Conservation (phyloP, 2,797 vertebrate genomes). For the Myotis myotis region DNA sequence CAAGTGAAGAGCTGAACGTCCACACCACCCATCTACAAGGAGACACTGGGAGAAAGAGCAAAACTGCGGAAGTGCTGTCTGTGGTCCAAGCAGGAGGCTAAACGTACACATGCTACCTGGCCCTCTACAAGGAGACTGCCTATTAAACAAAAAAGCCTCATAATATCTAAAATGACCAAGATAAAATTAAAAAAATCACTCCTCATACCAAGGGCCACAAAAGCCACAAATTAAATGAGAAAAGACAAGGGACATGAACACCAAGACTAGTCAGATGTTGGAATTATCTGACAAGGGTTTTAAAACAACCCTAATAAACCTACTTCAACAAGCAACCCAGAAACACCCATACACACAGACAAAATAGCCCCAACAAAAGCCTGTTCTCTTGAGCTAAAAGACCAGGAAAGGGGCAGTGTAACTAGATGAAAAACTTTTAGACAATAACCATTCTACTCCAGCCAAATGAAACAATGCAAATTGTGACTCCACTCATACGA, state of each 20-base stretch:
- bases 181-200: slow-evolving; percentile 1
- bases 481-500: neutral
- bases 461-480: neutral
- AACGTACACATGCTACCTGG: neutral
- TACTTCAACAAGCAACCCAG: neutral
- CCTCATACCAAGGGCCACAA: neutral
- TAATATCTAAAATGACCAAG: neutral
- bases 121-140: neutral
- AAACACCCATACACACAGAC: neutral
- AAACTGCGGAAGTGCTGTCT: neutral
- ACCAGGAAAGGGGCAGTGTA: neutral
- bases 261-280: neutral
- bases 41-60: neutral
- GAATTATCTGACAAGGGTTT: slow-evolving; percentile 17
- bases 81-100: neutral
- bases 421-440: neutral
- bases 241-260: slow-evolving; percentile 38
- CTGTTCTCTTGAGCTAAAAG: neutral
- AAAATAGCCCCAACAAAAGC: slow-evolving; percentile 1
- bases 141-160: neutral
- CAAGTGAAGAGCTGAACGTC: neutral
- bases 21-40: neutral
- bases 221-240: slow-evolving; percentile 27
- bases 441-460: slow-evolving; percentile 15
- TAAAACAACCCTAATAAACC: slow-evolving; percentile 41